Evolutionary conservation across 2,113 vertebrate species (phyloP).

Genomic region (Merops nubicus): DNA sequence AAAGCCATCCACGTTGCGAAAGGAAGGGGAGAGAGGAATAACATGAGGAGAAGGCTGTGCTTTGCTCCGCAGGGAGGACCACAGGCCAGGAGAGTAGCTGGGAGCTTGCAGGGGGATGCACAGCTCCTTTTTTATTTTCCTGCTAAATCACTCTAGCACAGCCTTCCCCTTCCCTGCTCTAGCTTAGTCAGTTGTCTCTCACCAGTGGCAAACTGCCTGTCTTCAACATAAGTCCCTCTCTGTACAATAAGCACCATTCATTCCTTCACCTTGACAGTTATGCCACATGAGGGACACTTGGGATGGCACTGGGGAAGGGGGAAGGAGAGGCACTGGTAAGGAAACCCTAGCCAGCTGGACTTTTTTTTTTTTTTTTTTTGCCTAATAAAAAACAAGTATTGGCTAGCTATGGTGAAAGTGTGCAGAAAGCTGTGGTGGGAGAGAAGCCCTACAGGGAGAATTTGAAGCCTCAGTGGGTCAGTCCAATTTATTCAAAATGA

Average conservation of each 20-base stretch:
- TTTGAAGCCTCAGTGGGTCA: background rate
- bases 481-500: background rate
- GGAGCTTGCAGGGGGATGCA: background rate
- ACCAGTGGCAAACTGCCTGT: background rate
- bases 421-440: background rate
- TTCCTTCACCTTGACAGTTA: background rate
- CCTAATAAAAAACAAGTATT: background rate
- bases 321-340: background rate
- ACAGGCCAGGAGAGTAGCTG: background rate
- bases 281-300: rapidly evolving
- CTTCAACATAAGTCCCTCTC: background rate
- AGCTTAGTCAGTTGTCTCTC: background rate
- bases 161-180: background rate
- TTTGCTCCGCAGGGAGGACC: background rate
- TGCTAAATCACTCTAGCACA: background rate
- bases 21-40: background rate
- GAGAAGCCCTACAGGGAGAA: background rate
- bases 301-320: no score
- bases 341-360: background rate
- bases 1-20: background rate
- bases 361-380: background rate
- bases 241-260: background rate
- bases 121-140: background rate
- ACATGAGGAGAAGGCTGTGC: background rate
- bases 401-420: background rate